Percentiles rank a stretch among this genome's conserved stretches.
Evolutionary conservation across 2,888 invertebrate genomes (phyloP).

Genomic region (Luperina nickerlii): DNA sequence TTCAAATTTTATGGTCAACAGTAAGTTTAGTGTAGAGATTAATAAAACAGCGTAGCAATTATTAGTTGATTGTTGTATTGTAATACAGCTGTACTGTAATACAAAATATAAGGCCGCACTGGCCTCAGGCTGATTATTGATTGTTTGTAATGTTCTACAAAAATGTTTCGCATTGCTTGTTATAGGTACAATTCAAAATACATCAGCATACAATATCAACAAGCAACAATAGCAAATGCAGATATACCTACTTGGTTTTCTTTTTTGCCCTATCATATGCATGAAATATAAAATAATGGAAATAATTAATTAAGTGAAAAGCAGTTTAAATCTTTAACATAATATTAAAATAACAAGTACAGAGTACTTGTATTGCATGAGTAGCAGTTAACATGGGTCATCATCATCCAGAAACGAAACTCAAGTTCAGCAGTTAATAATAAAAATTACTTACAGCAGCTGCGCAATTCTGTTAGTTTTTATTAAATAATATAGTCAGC

Average conservation of each 20-base stretch:
- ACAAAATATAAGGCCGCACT: constrained; percentile 7
- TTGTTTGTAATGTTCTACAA: constrained; percentile 6
- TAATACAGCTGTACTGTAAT: constrained; percentile 33
- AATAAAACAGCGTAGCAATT: constrained; percentile 36
- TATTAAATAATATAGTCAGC: not conserved
- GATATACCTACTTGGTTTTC: constrained; percentile 41
- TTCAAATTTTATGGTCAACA: constrained; percentile 1
- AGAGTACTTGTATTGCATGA: constrained; percentile 7
- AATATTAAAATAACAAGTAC: constrained; percentile 20
- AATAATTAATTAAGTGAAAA: constrained; percentile 35
- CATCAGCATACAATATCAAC: constrained; percentile 42
- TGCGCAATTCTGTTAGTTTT: not conserved
- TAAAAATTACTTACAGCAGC: not conserved
- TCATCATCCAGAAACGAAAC: not conserved
- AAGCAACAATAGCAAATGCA: constrained; percentile 55
- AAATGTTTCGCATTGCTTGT: constrained; percentile 49
- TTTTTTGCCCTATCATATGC: constrained; percentile 49
- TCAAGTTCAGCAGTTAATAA: not conserved
- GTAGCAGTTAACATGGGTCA: constrained; percentile 9
- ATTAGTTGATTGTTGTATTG: constrained; percentile 34
- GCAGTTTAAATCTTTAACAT: constrained; percentile 9
- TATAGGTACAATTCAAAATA: constrained; percentile 13
- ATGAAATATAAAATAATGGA: constrained; percentile 55
- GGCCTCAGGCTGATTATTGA: constrained; percentile 3
- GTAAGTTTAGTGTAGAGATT: not conserved